Percentiles rank a stretch among this genome's conserved stretches.
Conservation (phyloP, 2,113 vertebrate species). For the Ailurus styani region DNA sequence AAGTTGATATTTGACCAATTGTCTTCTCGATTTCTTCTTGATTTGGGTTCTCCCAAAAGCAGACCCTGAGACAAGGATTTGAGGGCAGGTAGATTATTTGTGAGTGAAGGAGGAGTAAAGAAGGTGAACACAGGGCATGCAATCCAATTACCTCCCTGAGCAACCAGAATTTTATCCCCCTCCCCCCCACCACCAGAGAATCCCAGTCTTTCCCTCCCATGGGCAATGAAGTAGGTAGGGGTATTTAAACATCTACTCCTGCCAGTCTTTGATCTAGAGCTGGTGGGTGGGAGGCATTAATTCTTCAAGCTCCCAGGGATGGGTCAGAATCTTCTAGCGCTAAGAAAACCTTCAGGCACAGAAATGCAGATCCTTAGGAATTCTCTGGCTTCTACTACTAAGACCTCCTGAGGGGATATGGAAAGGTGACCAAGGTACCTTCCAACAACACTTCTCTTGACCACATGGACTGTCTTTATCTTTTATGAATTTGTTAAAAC, state of each 20-base stretch:
- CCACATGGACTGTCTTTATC: neutral
- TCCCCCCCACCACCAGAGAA: too few relatives aligned
- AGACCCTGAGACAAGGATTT: neutral
- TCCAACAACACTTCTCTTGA: neutral
- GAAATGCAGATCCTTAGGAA: neutral
- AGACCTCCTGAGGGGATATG: neutral
- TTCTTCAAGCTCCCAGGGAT: neutral
- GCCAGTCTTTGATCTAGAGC: neutral
- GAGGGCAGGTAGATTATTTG: neutral
- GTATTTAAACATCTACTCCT: neutral
- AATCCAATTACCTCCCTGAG: neutral
- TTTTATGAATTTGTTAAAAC: neutral
- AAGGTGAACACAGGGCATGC: neutral
- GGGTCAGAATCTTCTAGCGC: neutral
- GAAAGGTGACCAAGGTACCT: neutral
- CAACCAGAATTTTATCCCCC: neutral
- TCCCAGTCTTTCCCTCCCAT: neutral
- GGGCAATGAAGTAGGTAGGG: fast-evolving
- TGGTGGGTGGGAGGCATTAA: neutral
- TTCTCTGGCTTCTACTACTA: neutral
- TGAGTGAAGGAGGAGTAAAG: neutral
- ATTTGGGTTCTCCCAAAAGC: neutral
- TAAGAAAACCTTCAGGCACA: neutral
- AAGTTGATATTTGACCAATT: neutral
- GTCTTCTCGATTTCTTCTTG: neutral